Evolutionary conservation across 2,797 vertebrate genomes (phyloP).

Genomic region (Rhincodon typus): DNA sequence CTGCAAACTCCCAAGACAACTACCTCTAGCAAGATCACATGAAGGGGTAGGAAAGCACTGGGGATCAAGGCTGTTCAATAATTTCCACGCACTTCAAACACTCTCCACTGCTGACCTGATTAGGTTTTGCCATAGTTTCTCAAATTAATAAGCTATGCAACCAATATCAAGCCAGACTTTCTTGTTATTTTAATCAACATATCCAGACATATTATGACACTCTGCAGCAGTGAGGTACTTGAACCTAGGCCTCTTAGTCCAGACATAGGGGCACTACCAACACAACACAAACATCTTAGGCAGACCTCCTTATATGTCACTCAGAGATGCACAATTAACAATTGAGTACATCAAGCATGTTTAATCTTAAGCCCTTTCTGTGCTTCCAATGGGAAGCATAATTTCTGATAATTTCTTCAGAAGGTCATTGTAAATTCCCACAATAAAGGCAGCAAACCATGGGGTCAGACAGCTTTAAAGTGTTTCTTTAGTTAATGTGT

Average conservation of each 20-base stretch:
- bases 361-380: background rate
- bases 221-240: too few species aligned
- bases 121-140: background rate
- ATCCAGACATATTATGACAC: too few species aligned
- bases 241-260: too few species aligned
- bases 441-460: background rate
- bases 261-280: too few species aligned
- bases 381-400: background rate
- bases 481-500: background rate
- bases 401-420: background rate
- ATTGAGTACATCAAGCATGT: background rate
- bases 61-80: background rate
- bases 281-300: background rate
- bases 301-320: background rate
- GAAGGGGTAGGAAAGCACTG: background rate
- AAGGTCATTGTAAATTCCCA: conserved; percentile 5
- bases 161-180: background rate
- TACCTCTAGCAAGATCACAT: background rate
- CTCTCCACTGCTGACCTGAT: background rate
- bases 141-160: background rate
- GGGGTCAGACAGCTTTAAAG: conserved; percentile 6
- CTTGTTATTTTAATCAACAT: background rate
- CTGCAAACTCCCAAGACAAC: background rate
- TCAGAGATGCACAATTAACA: background rate
- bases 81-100: background rate